Conservation (phyloP, 2,888 invertebrate genomes). For the Eilema griseolum region DNA sequence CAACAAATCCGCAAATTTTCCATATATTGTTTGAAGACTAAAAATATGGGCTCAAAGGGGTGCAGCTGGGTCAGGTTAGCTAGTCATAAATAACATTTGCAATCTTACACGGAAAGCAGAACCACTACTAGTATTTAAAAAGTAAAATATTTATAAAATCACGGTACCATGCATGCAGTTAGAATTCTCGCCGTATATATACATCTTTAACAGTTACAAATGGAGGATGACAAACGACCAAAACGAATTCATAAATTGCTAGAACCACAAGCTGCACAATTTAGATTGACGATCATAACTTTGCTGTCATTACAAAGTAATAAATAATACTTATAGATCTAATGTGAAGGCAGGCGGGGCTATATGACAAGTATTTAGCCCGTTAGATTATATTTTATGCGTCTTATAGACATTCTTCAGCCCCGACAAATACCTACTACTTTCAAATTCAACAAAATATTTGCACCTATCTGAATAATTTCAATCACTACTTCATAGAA, state of each 20-base stretch:
- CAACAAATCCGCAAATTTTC: too few species aligned
- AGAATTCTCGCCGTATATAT: not conserved
- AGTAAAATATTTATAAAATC: too few species aligned
- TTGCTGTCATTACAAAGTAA: not conserved
- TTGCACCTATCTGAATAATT: not conserved
- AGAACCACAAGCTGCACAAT: not conserved
- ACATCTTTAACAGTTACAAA: not conserved
- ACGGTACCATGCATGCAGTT: too few species aligned
- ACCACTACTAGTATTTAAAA: too few species aligned
- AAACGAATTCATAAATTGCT: not conserved
- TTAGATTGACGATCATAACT: slow-evolving; percentile 2
- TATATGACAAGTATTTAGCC: not conserved
- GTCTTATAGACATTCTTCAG: not conserved
- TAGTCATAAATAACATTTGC: too few species aligned
- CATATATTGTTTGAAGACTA: too few species aligned
- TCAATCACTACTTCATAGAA: not conserved
- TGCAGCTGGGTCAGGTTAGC: too few species aligned
- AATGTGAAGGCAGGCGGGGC: not conserved
- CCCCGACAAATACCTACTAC: not conserved
- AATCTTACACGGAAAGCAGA: too few species aligned
- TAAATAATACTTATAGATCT: not conserved
- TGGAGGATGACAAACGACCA: not conserved
- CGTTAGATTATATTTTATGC: not conserved
- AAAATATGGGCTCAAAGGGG: too few species aligned
- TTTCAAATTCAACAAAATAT: not conserved